Evolutionary conservation across 2,113 vertebrate genomes (phyloP).

Genomic region (Callocephalon fimbriatum): DNA sequence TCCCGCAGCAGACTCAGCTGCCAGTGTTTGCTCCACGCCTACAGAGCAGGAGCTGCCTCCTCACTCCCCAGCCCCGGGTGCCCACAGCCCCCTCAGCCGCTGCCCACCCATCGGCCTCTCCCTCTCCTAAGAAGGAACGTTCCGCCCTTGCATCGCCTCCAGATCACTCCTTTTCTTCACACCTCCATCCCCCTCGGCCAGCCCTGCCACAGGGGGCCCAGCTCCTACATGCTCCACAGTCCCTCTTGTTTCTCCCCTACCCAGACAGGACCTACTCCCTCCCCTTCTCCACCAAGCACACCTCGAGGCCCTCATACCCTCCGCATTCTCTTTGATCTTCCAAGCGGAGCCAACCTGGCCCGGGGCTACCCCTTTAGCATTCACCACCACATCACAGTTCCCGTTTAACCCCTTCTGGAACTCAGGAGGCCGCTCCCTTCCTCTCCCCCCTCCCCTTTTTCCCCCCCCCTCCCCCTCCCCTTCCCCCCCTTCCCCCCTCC

Average conservation of each 20-base stretch:
- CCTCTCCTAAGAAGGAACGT: fast-evolving
- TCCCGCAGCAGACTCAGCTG: neutral
- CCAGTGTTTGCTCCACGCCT: neutral
- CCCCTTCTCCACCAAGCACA: neutral
- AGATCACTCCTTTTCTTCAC: neutral
- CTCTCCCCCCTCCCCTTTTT: neutral
- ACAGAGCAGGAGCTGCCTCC: neutral
- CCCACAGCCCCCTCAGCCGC: neutral
- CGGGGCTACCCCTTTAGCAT: neutral
- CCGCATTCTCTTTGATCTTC: neutral
- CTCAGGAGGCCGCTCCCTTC: too few species aligned
- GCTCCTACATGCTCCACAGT: fast-evolving
- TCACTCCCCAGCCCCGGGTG: neutral
- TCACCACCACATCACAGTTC: too few species aligned
- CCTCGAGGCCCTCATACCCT: fast-evolving
- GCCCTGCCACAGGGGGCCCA: neutral
- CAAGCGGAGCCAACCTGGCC: too few species aligned
- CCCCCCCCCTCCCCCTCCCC: too few species aligned
- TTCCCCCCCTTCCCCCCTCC: too few species aligned
- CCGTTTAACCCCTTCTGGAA: neutral
- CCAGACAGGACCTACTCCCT: neutral
- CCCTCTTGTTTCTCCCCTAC: neutral
- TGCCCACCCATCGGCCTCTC: fast-evolving
- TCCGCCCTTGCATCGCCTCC: fast-evolving
- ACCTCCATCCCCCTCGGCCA: neutral